These are phyloP conservation scores for Epinephelus lanceolatus DNA, from an alignment of 2,113 vertebrate species.

Conservation along the genomic window DNA sequence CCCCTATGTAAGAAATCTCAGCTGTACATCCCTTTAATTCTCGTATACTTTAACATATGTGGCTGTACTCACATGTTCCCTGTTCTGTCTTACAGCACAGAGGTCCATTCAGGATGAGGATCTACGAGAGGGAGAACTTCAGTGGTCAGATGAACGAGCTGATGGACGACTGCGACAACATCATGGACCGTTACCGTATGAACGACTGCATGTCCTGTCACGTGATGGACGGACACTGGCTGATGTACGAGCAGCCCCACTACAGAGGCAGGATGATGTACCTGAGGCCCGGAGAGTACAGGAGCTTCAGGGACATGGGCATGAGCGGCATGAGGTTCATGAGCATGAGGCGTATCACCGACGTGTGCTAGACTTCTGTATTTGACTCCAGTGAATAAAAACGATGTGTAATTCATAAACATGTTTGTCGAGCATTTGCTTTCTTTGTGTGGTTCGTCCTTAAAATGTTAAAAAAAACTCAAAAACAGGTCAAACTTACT, in stretches of 20 bases:
- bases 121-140: conserved; percentile 83
- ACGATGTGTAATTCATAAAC: conserved; percentile 56
- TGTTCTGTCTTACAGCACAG: conserved; percentile 72
- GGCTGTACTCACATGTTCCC: not conserved
- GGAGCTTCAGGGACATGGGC: conserved; percentile 76
- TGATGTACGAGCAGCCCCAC: conserved; percentile 83
- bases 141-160: conserved; percentile 63
- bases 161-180: conserved; percentile 69
- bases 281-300: conserved; percentile 80
- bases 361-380: conserved; percentile 78
- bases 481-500: too few relatives aligned
- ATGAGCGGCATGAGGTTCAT: conserved; percentile 61
- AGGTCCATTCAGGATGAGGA: conserved; percentile 82
- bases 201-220: conserved; percentile 75
- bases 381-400: conserved; percentile 69
- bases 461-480: not conserved
- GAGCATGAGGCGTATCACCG: conserved; percentile 84
- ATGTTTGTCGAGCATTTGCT: conserved; percentile 7
- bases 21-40: not conserved
- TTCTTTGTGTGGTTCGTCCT: not conserved
- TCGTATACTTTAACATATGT: not conserved
- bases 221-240: conserved; percentile 85
- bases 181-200: conserved; percentile 68
- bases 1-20: conserved; percentile 71
- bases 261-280: conserved; percentile 79